A percentile compares a stretch with the other conserved stretches of the same genome.
These are phyloP conservation scores for Cotesia typhae DNA, from an alignment of 1,140 invertebrate genomes.

Conservation along the genomic window DNA sequence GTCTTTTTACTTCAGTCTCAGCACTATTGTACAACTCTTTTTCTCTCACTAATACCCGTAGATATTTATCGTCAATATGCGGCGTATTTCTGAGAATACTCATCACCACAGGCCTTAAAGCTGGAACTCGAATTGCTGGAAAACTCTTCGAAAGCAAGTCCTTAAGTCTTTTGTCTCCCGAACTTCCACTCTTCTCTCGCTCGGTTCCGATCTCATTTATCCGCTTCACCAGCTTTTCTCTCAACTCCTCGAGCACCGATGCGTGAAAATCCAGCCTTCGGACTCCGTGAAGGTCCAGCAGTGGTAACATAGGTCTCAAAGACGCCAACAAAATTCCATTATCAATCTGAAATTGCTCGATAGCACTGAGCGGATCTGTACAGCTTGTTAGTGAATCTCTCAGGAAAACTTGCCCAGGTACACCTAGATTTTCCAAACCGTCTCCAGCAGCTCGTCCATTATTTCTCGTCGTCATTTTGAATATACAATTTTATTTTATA, in stretches of 20 bases:
- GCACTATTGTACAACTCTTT: conserved; percentile 93
- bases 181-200: conserved; percentile 60
- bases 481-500: too few relatives aligned
- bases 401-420: conserved; percentile 88
- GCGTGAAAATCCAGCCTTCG: conserved; percentile 92
- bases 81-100: conserved; percentile 91
- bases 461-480: conserved; percentile 46
- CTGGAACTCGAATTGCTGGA: conserved; percentile 89
- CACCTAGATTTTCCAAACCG: conserved; percentile 86
- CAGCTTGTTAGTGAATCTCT: conserved; percentile 94
- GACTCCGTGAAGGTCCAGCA: conserved; percentile 93
- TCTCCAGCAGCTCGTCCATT: conserved; percentile 51
- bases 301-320: conserved; percentile 89
- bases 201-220: conserved; percentile 89
- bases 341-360: conserved; percentile 96
- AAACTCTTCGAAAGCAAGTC: conserved; percentile 93
- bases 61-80: conserved; percentile 92
- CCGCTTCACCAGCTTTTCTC: conserved; percentile 87
- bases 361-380: conserved; percentile 94
- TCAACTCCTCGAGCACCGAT: conserved; percentile 91
- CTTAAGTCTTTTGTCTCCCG: conserved; percentile 83
- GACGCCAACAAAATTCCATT: conserved; percentile 95
- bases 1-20: conserved; percentile 95
- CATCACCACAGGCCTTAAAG: conserved; percentile 95
- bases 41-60: conserved; percentile 87